Evolutionary conservation across 2,888 invertebrate species (phyloP).

Genomic region (Aleiodes alternator): DNA sequence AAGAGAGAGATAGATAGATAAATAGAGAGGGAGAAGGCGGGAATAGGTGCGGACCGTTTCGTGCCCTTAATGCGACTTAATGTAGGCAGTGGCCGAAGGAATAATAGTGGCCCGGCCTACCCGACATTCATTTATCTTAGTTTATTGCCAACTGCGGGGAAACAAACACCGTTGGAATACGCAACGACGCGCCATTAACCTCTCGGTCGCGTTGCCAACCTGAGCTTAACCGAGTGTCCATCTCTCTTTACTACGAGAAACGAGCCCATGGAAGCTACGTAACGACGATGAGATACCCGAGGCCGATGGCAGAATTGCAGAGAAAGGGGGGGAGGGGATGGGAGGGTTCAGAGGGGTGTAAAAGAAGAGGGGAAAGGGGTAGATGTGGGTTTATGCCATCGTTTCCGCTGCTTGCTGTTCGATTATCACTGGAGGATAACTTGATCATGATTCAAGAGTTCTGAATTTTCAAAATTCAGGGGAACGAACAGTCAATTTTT

Average conservation of each 20-base stretch:
- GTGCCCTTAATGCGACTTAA: conserved; percentile 65
- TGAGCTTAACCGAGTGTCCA: conserved; percentile 65
- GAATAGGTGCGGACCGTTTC: conserved; percentile 51
- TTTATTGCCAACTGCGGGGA: conserved; percentile 72
- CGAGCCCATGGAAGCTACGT: conserved; percentile 52
- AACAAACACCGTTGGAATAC: conserved; percentile 72
- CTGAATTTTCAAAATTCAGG: too few species aligned
- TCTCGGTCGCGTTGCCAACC: conserved; percentile 64
- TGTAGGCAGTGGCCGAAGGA: conserved; percentile 71
- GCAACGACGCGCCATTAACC: conserved; percentile 72
- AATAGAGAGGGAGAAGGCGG: background rate
- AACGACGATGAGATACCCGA: conserved; percentile 54
- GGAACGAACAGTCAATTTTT: too few species aligned
- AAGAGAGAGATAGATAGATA: background rate
- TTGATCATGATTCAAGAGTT: background rate
- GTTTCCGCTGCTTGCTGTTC: conserved; percentile 40
- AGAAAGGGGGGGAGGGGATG: too few species aligned
- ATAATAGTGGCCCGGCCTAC: conserved; percentile 68
- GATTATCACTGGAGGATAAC: conserved; percentile 34
- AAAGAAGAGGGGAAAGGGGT: background rate
- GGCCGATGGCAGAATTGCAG: background rate
- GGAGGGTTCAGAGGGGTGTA: background rate
- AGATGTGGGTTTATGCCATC: conserved; percentile 42
- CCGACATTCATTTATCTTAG: conserved; percentile 72
- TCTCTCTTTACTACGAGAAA: conserved; percentile 56